These are phyloP conservation scores for Rallus limicola DNA, from an alignment of 2,113 vertebrate genomes.

Conservation along the genomic window DNA sequence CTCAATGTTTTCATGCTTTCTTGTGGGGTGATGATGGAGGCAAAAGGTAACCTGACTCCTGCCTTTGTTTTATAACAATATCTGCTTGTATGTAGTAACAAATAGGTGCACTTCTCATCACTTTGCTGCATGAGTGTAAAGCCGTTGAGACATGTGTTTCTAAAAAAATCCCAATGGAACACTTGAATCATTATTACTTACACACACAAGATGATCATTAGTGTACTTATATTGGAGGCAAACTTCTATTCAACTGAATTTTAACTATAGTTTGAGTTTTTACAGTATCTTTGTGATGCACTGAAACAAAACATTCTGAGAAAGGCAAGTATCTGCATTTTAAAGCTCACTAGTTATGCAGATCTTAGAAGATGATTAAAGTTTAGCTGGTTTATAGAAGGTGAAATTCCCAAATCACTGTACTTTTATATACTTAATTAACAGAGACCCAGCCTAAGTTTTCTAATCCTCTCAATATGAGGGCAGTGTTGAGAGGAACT, in stretches of 20 bases:
- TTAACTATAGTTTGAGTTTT: neutral
- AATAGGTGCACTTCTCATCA: neutral
- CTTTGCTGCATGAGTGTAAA: neutral
- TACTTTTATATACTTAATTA: neutral
- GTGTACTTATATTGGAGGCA: neutral
- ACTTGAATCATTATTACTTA: neutral
- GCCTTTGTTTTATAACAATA: neutral
- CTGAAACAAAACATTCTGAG: neutral
- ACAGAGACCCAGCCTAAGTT: neutral
- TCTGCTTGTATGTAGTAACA: neutral
- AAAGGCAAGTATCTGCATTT: neutral
- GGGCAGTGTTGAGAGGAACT: neutral
- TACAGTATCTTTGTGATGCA: neutral
- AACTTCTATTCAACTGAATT: neutral
- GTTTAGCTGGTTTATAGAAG: neutral
- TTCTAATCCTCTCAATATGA: neutral
- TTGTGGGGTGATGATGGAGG: neutral
- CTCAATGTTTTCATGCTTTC: neutral
- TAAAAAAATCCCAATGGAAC: neutral
- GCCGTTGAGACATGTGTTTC: neutral
- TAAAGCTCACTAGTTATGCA: neutral
- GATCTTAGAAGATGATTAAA: neutral
- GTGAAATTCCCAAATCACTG: neutral
- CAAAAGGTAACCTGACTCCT: neutral
- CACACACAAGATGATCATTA: neutral